These are phyloP conservation scores for Danaus melanippus DNA, from an alignment of 1,140 invertebrate species.

Conservation along the genomic window DNA sequence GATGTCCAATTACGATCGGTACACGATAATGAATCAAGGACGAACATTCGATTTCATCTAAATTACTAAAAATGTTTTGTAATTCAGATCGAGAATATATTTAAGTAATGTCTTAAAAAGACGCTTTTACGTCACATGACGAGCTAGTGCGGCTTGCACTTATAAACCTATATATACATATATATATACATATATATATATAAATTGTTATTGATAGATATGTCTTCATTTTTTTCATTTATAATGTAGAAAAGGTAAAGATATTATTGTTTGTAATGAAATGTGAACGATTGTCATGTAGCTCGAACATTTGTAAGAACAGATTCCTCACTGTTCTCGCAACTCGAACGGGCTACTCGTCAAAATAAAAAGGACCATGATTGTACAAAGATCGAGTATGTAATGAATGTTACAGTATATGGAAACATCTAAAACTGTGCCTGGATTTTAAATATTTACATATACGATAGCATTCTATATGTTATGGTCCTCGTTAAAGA, in stretches of 20 bases:
- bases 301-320: constrained; percentile 20
- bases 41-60: constrained; percentile 24
- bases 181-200: constrained; percentile 35
- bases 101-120: constrained; percentile 53
- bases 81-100: constrained; percentile 43
- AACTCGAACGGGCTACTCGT: constrained; percentile 9
- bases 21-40: constrained; percentile 22
- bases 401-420: constrained; percentile 4
- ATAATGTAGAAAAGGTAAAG: constrained; percentile 40
- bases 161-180: constrained; percentile 10
- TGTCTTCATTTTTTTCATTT: constrained; percentile 39
- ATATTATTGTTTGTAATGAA: constrained; percentile 6
- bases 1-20: constrained; percentile 25
- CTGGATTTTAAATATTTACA: constrained; percentile 19
- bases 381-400: constrained; percentile 3
- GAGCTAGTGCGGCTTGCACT: constrained; percentile 37
- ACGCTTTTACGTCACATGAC: constrained; percentile 35
- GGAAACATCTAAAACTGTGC: constrained; percentile 18
- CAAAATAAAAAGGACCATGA: background rate
- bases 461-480: constrained; percentile 4
- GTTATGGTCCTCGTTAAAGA: background rate
- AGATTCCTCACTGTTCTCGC: constrained; percentile 24
- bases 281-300: constrained; percentile 7
- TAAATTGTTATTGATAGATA: constrained; percentile 35
- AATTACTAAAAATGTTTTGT: constrained; percentile 36